These are phyloP conservation scores for Harpalus rufipes DNA, from an alignment of 2,888 invertebrate genomes.

Conservation along the genomic window DNA sequence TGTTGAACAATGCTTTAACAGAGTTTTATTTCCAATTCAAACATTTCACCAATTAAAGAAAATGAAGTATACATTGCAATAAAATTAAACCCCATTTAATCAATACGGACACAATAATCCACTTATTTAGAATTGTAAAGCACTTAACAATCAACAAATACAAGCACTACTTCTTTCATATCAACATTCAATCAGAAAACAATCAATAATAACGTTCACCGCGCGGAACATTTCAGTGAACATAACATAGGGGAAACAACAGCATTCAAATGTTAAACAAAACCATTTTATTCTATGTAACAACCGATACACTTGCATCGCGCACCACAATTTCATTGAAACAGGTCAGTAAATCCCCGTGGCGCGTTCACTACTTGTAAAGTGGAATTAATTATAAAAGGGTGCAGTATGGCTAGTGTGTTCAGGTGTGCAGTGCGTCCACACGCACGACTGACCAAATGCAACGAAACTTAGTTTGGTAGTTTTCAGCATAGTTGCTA, in stretches of 20 bases:
- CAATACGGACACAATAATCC: not conserved
- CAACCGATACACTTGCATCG: slow-evolving; percentile 36
- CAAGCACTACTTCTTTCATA: slow-evolving; percentile 7
- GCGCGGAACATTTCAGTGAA: not conserved
- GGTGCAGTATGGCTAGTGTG: slow-evolving; percentile 2
- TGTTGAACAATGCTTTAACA: not conserved
- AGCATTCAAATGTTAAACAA: slow-evolving; percentile 42
- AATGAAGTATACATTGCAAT: not conserved
- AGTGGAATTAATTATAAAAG: slow-evolving; percentile 57
- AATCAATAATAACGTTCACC: slow-evolving; percentile 13
- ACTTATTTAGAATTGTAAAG: slow-evolving; percentile 6
- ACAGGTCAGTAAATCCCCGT: slow-evolving; percentile 55
- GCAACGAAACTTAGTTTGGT: not conserved
- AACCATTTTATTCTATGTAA: slow-evolving; percentile 43
- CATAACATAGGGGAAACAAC: slow-evolving; percentile 7
- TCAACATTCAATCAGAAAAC: slow-evolving; percentile 27
- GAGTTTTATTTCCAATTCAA: not conserved
- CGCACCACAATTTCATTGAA: slow-evolving; percentile 14
- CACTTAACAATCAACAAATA: slow-evolving; percentile 6
- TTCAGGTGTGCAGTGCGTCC: slow-evolving; percentile 27
- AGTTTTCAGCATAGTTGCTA: not conserved
- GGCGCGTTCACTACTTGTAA: slow-evolving; percentile 49
- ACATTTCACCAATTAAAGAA: not conserved
- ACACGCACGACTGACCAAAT: not conserved
- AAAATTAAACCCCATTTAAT: not conserved